These are phyloP conservation scores for Asteroscopus sphinx DNA, from an alignment of 2,888 invertebrate genomes.

Conservation along the genomic window DNA sequence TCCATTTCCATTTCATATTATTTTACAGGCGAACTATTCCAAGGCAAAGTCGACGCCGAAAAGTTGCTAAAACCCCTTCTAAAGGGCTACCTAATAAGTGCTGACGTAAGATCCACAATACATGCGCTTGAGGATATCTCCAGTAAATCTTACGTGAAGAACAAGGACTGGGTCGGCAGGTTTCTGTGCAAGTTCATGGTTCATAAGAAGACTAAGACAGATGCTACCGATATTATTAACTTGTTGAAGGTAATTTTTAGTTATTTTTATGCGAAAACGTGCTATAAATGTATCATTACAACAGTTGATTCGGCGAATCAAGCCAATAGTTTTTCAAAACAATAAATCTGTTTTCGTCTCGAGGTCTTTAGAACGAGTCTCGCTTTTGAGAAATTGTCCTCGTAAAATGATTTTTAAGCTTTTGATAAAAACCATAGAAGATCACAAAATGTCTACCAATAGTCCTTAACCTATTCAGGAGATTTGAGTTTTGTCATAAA, in stretches of 20 bases:
- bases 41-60: constrained; percentile 87
- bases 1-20: constrained; percentile 2
- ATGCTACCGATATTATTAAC: constrained; percentile 76
- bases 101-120: constrained; percentile 82
- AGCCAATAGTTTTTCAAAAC: too few species aligned
- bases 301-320: too few species aligned
- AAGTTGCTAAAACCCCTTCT: constrained; percentile 84
- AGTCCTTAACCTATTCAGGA: too few species aligned
- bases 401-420: too few species aligned
- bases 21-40: constrained; percentile 80
- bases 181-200: constrained; percentile 86
- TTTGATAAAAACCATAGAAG: too few species aligned
- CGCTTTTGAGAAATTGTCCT: too few species aligned
- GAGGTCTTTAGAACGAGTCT: too few species aligned
- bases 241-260: constrained; percentile 78
- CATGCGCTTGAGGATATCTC: constrained; percentile 85
- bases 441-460: too few species aligned
- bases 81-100: constrained; percentile 82
- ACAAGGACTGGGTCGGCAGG: constrained; percentile 89
- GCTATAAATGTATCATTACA: too few species aligned
- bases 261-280: too few species aligned
- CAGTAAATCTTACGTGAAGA: constrained; percentile 76
- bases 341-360: too few species aligned
- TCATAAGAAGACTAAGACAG: constrained; percentile 78
- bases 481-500: too few species aligned